A percentile compares a stretch with the other conserved stretches of the same genome.
Evolutionary conservation across 2,888 invertebrate species (phyloP).

Genomic region (Noctua pronuba): DNA sequence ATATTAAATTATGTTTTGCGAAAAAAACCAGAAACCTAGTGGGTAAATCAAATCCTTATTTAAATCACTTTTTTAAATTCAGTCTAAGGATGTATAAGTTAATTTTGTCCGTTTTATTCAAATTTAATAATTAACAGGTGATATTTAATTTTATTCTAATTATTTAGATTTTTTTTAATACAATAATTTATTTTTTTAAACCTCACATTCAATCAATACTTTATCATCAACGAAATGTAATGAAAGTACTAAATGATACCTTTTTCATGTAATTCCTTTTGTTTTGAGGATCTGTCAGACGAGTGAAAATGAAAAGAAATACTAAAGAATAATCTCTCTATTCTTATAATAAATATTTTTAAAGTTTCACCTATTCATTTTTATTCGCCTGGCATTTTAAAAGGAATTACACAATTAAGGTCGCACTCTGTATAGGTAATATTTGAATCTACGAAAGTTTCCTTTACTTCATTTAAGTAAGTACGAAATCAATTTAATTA

Average conservation of each 20-base stretch:
- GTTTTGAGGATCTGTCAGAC: neutral
- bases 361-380: neutral
- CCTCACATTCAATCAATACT: neutral
- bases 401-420: neutral
- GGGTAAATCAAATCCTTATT: neutral
- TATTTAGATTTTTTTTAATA: neutral
- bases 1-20: neutral
- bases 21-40: neutral
- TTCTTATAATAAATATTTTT: neutral
- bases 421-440: neutral
- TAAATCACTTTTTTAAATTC: conserved; percentile 28
- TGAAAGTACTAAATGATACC: neutral
- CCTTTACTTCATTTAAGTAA: neutral
- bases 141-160: neutral
- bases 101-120: neutral
- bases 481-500: neutral
- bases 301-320: neutral
- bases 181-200: neutral
- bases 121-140: conserved; percentile 19
- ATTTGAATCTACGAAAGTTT: neutral
- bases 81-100: conserved; percentile 42
- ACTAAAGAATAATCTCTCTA: neutral
- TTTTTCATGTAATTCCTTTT: conserved; percentile 2
- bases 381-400: neutral
- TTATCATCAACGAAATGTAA: neutral